Evolutionary conservation across 2,113 vertebrate species (phyloP).

Genomic region (Vanacampus margaritifer): DNA sequence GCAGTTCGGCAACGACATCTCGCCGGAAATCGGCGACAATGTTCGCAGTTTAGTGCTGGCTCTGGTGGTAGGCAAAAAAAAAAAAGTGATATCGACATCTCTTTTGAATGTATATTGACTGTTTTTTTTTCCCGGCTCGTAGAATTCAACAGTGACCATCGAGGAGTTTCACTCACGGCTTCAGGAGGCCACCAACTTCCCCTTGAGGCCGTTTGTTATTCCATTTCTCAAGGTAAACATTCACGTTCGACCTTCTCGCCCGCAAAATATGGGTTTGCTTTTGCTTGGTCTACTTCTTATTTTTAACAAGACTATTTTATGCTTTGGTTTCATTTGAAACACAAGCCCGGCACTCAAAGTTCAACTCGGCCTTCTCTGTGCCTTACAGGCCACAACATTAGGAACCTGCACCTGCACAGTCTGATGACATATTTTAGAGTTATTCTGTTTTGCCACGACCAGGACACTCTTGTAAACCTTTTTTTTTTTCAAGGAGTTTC

Average conservation of each 20-base stretch:
- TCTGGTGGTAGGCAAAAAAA: slow-evolving; percentile 80
- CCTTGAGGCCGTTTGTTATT: slow-evolving; percentile 94
- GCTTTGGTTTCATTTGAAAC: slow-evolving; percentile 7
- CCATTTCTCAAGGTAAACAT: slow-evolving; percentile 96
- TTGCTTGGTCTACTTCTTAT: slow-evolving; percentile 14
- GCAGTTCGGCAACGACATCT: slow-evolving; percentile 98
- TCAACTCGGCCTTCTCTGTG: neutral
- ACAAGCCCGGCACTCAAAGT: neutral
- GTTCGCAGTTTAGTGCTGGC: slow-evolving; percentile 94
- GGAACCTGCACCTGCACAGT: neutral
- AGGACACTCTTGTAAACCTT: too few species aligned
- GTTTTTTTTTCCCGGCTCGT: slow-evolving; percentile 2
- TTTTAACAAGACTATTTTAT: neutral
- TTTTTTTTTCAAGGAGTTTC: too few species aligned
- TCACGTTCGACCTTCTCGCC: neutral
- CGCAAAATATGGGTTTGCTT: slow-evolving; percentile 23
- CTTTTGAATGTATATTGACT: neutral
- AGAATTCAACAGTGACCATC: slow-evolving; percentile 97
- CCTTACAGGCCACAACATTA: neutral
- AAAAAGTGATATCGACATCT: neutral
- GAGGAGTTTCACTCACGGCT: slow-evolving; percentile 98
- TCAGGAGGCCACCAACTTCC: slow-evolving; percentile 98
- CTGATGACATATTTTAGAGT: neutral
- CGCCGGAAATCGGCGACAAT: slow-evolving; percentile 95
- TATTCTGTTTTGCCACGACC: neutral